Evolutionary conservation across 2,113 vertebrate genomes (phyloP), one percentile per base, ranked within the genome.

Genomic region (Centrocercus urophasianus): DNA sequence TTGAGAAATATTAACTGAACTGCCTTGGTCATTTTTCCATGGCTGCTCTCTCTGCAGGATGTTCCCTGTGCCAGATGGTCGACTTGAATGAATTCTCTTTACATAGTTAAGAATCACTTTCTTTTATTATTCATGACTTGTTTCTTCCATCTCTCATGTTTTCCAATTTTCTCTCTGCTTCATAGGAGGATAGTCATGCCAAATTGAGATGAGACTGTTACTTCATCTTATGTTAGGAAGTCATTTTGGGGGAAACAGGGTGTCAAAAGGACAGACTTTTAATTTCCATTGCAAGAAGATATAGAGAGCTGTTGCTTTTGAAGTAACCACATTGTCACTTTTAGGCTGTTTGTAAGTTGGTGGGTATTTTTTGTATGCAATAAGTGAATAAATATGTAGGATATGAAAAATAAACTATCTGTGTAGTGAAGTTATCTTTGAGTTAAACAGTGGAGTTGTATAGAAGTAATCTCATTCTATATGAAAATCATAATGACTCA

Each of bases 61-160:
- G 87, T 92, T 67, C 88, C 92, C 89, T 40, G 54, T 93, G 93
- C 95, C 96, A 93, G 93, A 93, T 96, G 91, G 95, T 94, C 93
- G 91, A 95, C 90, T 97, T 95, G 96, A 94, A 90, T 88, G 86
- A 88, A 93, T 95, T 90, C 88, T 95, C 91, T 96, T 95, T 87
- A 86, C 90, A 89, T 86, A 85, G 77, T 89, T 86, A 95, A 95
- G 95, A 96, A 93, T 95, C 90, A 84, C 83, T 94, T 93, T 91
- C 91, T 90, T 96, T 94, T 93, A 95, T 97, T 95, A 93, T 95
- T 95, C 91, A 94, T 95, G 38, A 89, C 91, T 94, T 86, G 80
- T 92, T 95, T 92, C 95, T 96, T 96, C 89, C 91, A 93, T 90
- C 66, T 93, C 88, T 91, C 86, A 42, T 84, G 93, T 95, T 94